Evolutionary conservation across 2,888 invertebrate species (phyloP).

Genomic region (Ceriagrion tenellum): DNA sequence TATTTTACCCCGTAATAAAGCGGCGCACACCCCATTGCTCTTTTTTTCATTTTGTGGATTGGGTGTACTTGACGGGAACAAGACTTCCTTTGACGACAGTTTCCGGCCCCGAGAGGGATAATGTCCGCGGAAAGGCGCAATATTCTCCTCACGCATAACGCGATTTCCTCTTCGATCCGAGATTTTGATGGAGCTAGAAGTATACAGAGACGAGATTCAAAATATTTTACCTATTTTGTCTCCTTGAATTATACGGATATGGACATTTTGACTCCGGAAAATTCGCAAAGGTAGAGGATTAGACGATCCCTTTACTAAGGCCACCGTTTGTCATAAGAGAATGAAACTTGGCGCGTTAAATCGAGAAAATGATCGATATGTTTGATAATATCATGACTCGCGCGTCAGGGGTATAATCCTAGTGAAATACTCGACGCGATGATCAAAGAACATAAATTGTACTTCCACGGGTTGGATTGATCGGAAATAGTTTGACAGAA

Average conservation of each 20-base stretch:
- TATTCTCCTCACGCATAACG: background rate
- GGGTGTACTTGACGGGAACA: conserved; percentile 14
- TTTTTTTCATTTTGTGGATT: background rate
- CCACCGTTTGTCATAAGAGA: too few species aligned
- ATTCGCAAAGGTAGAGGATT: too few species aligned
- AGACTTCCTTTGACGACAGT: background rate
- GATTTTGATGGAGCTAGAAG: background rate
- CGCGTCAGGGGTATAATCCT: too few species aligned
- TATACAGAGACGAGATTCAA: background rate
- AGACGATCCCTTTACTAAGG: too few species aligned
- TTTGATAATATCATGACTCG: too few species aligned
- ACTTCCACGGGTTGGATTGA: background rate
- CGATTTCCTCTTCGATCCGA: background rate
- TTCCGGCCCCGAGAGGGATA: background rate
- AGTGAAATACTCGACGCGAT: too few species aligned
- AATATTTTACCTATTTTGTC: background rate
- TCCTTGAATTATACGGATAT: too few species aligned
- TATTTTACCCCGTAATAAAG: conserved; percentile 36
- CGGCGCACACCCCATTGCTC: background rate
- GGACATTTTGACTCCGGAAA: too few species aligned
- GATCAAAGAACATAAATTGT: background rate
- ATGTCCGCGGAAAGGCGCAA: background rate
- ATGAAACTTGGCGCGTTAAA: too few species aligned
- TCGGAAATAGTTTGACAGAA: background rate
- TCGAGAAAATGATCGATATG: too few species aligned